Conservation (phyloP, 1,140 invertebrate genomes). For the Bombus breviceps region DNA sequence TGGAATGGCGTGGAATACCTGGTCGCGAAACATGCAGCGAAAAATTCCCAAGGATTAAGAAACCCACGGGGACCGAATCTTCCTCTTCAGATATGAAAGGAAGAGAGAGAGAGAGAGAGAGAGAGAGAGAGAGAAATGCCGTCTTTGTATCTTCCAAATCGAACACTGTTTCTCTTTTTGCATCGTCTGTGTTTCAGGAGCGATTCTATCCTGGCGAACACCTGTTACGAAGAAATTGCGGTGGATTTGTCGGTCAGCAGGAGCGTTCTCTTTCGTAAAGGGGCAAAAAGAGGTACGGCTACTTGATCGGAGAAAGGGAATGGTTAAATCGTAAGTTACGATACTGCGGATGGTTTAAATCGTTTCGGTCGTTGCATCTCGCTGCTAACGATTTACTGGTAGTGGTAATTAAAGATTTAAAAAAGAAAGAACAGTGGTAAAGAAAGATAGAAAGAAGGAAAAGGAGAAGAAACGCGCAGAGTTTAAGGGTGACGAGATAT, state of each 20-base stretch:
- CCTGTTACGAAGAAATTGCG: conserved; percentile 24
- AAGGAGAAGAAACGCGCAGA: not conserved
- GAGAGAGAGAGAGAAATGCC: too few relatives aligned
- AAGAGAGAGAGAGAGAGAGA: too few relatives aligned
- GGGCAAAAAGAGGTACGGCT: not conserved
- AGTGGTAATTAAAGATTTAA: not conserved
- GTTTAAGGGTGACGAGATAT: not conserved
- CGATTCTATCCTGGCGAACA: conserved; percentile 5
- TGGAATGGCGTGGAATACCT: not conserved
- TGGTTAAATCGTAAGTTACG: not conserved
- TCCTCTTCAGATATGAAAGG: too few relatives aligned
- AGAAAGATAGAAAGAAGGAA: not conserved
- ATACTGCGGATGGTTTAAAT: not conserved
- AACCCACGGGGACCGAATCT: too few relatives aligned
- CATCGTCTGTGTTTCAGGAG: not conserved
- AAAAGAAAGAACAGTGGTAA: not conserved
- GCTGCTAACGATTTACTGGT: not conserved
- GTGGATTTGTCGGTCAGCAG: conserved; percentile 7
- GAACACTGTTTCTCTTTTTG: not conserved
- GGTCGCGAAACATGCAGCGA: too few relatives aligned
- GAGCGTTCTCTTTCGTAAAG: not conserved
- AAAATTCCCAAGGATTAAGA: not conserved
- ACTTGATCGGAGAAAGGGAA: not conserved
- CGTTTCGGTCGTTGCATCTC: not conserved
- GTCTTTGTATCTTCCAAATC: not conserved